These are phyloP conservation scores for Cenopis cana DNA, from an alignment of 2,888 invertebrate species.

Conservation along the genomic window DNA sequence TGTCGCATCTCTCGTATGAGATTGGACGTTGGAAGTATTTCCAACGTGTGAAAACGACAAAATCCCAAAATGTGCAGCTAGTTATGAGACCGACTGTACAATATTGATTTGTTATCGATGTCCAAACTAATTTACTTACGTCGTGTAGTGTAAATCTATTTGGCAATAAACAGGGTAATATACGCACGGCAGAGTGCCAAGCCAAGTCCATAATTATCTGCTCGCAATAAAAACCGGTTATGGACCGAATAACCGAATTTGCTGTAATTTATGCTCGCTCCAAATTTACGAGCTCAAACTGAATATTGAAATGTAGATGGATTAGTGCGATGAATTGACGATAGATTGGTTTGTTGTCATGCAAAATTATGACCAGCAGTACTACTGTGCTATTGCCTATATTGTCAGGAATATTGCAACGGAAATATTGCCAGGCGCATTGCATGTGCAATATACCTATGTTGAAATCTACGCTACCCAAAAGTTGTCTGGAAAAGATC, in stretches of 20 bases:
- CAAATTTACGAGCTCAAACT: constrained; percentile 22
- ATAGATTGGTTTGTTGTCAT: constrained; percentile 7
- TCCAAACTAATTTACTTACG: no score
- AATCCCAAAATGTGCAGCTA: no score
- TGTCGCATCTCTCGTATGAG: no score
- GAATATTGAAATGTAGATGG: constrained; percentile 22
- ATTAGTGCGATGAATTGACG: constrained; percentile 18
- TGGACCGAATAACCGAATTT: constrained; percentile 33
- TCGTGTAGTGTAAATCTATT: no score
- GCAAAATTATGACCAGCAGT: neutral
- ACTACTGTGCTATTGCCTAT: neutral
- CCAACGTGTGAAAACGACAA: no score
- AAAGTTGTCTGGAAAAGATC: no score
- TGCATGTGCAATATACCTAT: no score
- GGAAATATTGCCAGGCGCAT: no score
- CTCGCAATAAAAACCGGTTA: constrained; percentile 37
- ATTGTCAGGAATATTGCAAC: neutral
- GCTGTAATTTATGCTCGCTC: constrained; percentile 32
- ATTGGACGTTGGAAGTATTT: no score
- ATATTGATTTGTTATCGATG: no score
- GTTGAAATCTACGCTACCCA: no score
- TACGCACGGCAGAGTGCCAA: constrained; percentile 18
- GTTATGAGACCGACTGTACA: no score
- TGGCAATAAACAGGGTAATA: neutral
- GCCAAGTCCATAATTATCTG: constrained; percentile 26